Base-by-base conservation (phyloP, 2,888 invertebrate species). In the Candidula unifasciata region DNA sequence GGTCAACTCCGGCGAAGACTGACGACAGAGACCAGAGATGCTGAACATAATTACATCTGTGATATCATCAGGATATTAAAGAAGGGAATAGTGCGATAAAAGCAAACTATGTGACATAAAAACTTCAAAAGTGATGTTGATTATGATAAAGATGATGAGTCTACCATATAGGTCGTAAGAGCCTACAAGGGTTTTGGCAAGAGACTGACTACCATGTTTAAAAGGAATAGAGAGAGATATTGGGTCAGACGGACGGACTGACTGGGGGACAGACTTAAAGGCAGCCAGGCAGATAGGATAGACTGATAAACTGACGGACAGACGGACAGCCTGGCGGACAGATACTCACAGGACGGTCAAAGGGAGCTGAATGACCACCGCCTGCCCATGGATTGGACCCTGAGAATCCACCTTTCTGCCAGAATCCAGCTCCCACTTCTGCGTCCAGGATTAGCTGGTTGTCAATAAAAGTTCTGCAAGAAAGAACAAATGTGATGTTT, bases 341-440 rank as follows among this genome's bases (percentile, higher is more conserved):
- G 33, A 10, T 73, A 68, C 71, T 81, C 37, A 82, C 82, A 6
- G 88, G 83, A 87, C 87, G 86, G 86, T 90, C 90, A 85, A 91
- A 92, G 0, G 93, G 94, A 57, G 93, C 91, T 86, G 89, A 87
- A 30, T 86, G 85, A 13, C 84, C 84, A 10, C 89, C 88, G 52
- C 85, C 73, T 1, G 87, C 85, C 93, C 94, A 84, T 89, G 90
- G 91, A 73, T 92, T 91, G 60, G 87, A 81, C 8, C 90, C 89
- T 21, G 92, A 73, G 77, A 89, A 89, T 18, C 85, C 84, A 33
- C 96, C 96, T 79, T 94, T 92, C 73, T 95, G 93, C 95, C 96
- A 96, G 93, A 96, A 96, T 0, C 96, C 96, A 33, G 85, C 80
- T 0, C 89, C 90, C 3, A 88, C 89, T 16, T 71, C 73, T 21